Evolutionary conservation across 2,113 vertebrate species (phyloP), one percentile per base, ranked within the genome.

Genomic region (Egretta garzetta): DNA sequence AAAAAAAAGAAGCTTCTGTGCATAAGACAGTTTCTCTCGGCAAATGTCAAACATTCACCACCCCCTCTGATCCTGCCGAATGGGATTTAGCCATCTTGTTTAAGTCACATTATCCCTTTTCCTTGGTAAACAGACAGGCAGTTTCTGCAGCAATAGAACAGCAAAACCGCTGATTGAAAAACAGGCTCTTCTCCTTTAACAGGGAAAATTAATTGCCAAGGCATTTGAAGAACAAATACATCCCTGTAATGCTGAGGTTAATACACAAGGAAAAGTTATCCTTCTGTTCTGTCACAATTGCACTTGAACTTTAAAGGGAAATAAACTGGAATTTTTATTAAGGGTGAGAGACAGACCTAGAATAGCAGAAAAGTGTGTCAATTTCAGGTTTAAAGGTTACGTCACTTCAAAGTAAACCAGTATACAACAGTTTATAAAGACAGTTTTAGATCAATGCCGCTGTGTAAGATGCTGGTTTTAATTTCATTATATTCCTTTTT

Each of bases 21-120:
- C 82, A 80, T 63, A 50, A 89, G 84, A 96, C 89, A 84, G 96
- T 93, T 97, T 62, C 85, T 87, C 75, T 89, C 49, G 0, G 84
- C 91, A 94, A 83, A 92, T 21, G 85, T 86, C 85, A 96, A 91
- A 91, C 67, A 21, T 56, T 82, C 43, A 3, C 73, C 77, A 86
- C 93, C 87, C 70, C 58, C 72, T 82, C 79, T 39, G 21, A 95
- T 79, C 74, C 84, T 85, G 52, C 76, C 62, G 10, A 92, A 92
- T 21, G 92, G 93, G 88, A 95, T 71, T 86, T 53, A 55, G 95
- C 90, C 93, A 86, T 96, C 91, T 92, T n/a, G 58, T 82, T 82
- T 67, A 96, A 93, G 93, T 87, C 88, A 60, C 24, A 32, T 81
- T 95, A 62, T 68, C 55, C 83, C 63, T 60, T 81, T 80, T 80